Evolutionary conservation across 2,888 invertebrate species (phyloP).

Genomic region (Syritta pipiens): DNA sequence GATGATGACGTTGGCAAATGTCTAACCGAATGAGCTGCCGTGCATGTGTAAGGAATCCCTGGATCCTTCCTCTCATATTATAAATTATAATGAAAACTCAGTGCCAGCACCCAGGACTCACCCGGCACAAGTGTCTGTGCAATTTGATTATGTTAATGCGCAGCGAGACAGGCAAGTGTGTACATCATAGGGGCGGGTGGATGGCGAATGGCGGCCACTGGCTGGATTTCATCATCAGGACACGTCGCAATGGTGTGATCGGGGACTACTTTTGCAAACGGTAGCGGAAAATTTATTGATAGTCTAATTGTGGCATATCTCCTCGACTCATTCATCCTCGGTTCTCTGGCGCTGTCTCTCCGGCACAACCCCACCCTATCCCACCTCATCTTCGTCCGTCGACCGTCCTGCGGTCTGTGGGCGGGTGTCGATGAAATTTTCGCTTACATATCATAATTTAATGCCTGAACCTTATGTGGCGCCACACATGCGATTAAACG

Average conservation of each 20-base stretch:
- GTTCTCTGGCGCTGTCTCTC: too few relatives aligned
- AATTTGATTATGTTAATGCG: slow-evolving; percentile 69
- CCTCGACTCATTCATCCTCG: slow-evolving; percentile 54
- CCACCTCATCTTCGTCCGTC: too few relatives aligned
- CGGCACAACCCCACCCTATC: too few relatives aligned
- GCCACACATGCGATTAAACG: slow-evolving; percentile 76
- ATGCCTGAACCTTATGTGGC: slow-evolving; percentile 71
- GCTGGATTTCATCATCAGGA: slow-evolving; percentile 45
- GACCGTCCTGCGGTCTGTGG: neutral
- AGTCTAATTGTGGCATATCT: slow-evolving; percentile 69
- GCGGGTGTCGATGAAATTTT: slow-evolving; percentile 46
- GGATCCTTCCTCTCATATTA: slow-evolving; percentile 61
- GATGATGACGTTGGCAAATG: slow-evolving; percentile 60
- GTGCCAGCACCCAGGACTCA: slow-evolving; percentile 36
- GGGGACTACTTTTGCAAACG: slow-evolving; percentile 63
- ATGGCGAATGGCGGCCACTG: neutral
- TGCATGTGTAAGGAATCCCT: slow-evolving; percentile 44
- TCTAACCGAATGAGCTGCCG: slow-evolving; percentile 47
- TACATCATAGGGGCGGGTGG: slow-evolving; percentile 49
- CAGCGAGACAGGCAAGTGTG: slow-evolving; percentile 55
- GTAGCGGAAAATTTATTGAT: slow-evolving; percentile 69
- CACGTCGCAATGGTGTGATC: neutral
- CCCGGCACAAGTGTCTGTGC: slow-evolving; percentile 45
- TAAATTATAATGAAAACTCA: slow-evolving; percentile 69
- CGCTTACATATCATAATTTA: slow-evolving; percentile 69